These are phyloP conservation scores for Glyphotaelius pellucidus DNA, from an alignment of 2,888 invertebrate genomes.

Conservation along the genomic window DNA sequence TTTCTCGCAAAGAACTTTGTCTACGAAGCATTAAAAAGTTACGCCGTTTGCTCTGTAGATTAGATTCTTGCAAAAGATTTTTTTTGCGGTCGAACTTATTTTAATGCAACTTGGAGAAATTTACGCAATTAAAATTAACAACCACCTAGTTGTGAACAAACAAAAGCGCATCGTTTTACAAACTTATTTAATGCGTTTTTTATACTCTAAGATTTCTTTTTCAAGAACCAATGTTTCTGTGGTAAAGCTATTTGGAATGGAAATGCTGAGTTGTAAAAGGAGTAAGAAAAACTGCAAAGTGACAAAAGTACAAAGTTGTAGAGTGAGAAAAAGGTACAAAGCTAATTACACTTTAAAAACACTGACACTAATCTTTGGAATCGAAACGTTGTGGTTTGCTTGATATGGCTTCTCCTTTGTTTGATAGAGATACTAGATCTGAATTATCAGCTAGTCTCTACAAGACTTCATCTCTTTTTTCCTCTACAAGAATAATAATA, in stretches of 20 bases:
- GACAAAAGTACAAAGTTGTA: too few relatives aligned
- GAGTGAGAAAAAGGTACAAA: background rate
- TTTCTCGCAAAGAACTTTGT: background rate
- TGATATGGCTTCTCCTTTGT: too few relatives aligned
- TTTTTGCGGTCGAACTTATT: background rate
- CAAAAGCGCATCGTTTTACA: background rate
- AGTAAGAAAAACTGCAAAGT: background rate
- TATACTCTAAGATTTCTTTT: background rate
- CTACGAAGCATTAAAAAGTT: background rate
- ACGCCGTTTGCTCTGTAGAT: background rate
- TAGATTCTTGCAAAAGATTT: background rate
- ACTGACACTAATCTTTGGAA: too few relatives aligned
- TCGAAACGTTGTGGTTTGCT: too few relatives aligned
- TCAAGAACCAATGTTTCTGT: background rate
- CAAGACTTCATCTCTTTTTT: too few relatives aligned
- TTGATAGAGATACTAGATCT: too few relatives aligned
- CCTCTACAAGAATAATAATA: too few relatives aligned
- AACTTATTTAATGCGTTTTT: background rate
- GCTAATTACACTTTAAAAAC: background rate
- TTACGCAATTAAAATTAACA: background rate
- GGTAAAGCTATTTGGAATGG: background rate
- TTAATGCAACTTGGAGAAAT: background rate
- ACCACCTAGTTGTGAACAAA: background rate
- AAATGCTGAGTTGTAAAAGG: background rate
- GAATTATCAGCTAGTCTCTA: too few relatives aligned